phyloP scores from a whole-genome alignment of 2,113 vertebrate genomes.

The Callochromis pleurospilus region DNA sequence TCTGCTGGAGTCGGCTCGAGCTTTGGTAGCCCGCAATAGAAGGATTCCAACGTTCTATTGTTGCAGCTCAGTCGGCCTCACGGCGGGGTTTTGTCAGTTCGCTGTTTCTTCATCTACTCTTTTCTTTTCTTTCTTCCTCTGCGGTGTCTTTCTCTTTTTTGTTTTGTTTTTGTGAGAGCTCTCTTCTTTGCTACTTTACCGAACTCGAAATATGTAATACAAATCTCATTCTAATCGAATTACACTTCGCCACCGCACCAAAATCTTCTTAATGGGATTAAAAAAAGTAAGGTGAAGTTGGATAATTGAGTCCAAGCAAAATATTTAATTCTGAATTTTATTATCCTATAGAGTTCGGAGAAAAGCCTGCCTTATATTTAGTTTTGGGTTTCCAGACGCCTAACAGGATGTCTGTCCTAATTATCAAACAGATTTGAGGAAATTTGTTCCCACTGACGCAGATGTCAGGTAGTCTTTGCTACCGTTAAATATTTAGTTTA shows the following conservation, averaged over 20 bases:
- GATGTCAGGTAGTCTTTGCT: neutral
- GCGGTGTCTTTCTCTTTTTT: neutral
- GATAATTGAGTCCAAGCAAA: neutral
- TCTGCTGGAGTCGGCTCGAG: neutral
- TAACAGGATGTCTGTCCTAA: neutral
- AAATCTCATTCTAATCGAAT: neutral
- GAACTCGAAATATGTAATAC: neutral
- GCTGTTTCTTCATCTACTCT: neutral
- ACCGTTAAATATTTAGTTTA: neutral
- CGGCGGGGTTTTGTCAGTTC: constrained; percentile 10
- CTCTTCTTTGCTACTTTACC: neutral
- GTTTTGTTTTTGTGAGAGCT: neutral
- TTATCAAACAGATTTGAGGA: neutral
- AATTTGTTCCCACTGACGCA: neutral
- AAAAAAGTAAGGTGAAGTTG: neutral
- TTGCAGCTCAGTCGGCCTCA: constrained; percentile 35
- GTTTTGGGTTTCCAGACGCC: neutral
- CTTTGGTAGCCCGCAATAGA: neutral
- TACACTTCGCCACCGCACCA: neutral
- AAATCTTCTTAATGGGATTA: neutral
- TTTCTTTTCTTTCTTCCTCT: neutral
- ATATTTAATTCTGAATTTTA: neutral
- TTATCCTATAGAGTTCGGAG: neutral
- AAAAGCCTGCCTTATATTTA: neutral
- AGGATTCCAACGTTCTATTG: constrained; percentile 16